phyloP scores from a whole-genome alignment of 2,888 invertebrate genomes.

The Patella pellucida region DNA sequence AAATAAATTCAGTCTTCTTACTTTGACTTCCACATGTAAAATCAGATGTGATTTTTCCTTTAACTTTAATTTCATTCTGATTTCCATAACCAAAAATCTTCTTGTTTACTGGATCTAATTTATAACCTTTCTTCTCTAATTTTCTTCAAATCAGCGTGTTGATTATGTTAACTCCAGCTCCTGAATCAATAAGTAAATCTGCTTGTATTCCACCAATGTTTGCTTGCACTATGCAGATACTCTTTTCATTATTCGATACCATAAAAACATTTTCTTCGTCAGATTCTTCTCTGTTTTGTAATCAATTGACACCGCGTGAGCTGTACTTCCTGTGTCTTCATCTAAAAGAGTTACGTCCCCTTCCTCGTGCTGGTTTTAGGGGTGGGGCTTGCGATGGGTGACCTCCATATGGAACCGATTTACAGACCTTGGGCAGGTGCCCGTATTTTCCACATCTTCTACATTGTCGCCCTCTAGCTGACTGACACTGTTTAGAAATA shows the following conservation, averaged over 20 bases:
- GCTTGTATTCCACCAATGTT: background rate
- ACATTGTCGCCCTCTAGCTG: constrained; percentile 9
- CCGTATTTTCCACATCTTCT: constrained; percentile 14
- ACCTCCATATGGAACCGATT: background rate
- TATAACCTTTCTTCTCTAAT: background rate
- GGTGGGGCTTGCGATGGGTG: too few species aligned
- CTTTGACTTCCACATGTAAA: constrained; percentile 1
- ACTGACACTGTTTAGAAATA: background rate
- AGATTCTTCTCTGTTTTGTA: background rate
- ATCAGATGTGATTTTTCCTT: background rate
- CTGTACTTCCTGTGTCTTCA: background rate
- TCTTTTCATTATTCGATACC: background rate
- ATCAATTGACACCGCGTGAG: background rate
- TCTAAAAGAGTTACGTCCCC: background rate
- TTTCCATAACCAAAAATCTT: background rate
- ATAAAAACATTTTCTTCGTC: constrained; percentile 1
- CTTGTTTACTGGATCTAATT: background rate
- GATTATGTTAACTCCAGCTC: background rate
- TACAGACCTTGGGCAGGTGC: constrained; percentile 8
- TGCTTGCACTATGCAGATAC: background rate
- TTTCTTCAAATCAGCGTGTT: background rate
- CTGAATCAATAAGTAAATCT: background rate
- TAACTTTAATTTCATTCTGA: background rate
- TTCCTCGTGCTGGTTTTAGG: too few species aligned
- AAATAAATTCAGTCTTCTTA: background rate